Conservation (phyloP, 2,888 invertebrate species). For the Sarcophaga carnaria region DNA sequence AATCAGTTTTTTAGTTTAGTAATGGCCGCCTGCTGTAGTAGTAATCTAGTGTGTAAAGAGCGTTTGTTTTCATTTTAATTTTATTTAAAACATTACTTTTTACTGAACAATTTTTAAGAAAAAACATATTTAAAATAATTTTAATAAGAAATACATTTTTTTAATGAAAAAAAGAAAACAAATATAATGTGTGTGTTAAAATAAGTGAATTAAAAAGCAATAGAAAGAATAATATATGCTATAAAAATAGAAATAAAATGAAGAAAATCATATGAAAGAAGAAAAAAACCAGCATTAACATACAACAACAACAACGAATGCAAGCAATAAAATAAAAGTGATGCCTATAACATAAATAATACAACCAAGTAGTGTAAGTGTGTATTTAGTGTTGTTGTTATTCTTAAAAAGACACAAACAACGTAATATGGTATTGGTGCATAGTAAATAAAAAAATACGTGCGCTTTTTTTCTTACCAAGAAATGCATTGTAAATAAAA, state of each 20-base stretch:
- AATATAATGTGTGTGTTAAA: slow-evolving; percentile 7
- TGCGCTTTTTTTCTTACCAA: slow-evolving; percentile 7
- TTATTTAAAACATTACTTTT: slow-evolving; percentile 70
- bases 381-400: slow-evolving; percentile 7
- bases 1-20: slow-evolving; percentile 53
- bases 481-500: slow-evolving; percentile 50
- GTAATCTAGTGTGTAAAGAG: slow-evolving; percentile 66
- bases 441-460: background rate
- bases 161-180: background rate
- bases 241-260: slow-evolving; percentile 57
- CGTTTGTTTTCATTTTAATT: slow-evolving; percentile 76
- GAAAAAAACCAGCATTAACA: slow-evolving; percentile 56
- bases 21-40: slow-evolving; percentile 74
- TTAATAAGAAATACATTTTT: background rate
- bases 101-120: slow-evolving; percentile 44
- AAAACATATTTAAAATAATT: slow-evolving; percentile 2
- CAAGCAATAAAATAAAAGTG: slow-evolving; percentile 34
- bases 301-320: slow-evolving; percentile 12
- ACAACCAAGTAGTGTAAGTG: slow-evolving; percentile 9
- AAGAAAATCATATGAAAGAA: slow-evolving; percentile 55
- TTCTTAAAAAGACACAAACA: background rate
- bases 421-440: background rate
- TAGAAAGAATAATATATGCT: background rate
- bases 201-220: background rate
- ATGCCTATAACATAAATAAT: slow-evolving; percentile 44